Evolutionary conservation across 2,888 invertebrate genomes (phyloP).

Genomic region (Cryptus armator): DNA sequence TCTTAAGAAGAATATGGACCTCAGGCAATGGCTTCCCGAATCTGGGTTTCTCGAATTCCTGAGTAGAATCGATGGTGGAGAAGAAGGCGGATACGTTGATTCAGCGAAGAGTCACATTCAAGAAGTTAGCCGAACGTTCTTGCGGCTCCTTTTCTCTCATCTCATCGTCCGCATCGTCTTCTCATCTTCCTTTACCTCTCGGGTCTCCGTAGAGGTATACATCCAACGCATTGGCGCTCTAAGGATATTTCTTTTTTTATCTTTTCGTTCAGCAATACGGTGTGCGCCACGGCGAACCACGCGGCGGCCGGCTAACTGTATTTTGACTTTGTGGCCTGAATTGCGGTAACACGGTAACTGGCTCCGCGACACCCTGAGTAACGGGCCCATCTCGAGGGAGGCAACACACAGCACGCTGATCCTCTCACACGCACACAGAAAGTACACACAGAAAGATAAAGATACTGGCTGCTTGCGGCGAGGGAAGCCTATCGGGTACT

Average conservation of each 20-base stretch:
- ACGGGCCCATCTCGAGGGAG: constrained; percentile 78
- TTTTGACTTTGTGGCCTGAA: constrained; percentile 86
- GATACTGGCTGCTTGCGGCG: constrained; percentile 32
- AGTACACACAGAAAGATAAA: constrained; percentile 16
- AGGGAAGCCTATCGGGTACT: constrained; percentile 51
- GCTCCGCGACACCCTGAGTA: constrained; percentile 84
- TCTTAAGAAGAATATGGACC: background rate
- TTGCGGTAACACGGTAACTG: constrained; percentile 85
- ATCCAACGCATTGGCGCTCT: constrained; percentile 57
- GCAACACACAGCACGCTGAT: constrained; percentile 56
- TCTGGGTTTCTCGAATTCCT: constrained; percentile 39
- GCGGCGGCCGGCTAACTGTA: constrained; percentile 83
- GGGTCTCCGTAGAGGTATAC: constrained; percentile 29
- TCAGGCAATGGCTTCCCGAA: background rate
- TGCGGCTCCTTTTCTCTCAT: constrained; percentile 38
- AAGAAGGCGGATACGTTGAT: constrained; percentile 24
- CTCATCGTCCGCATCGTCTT: constrained; percentile 61
- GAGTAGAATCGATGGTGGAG: constrained; percentile 9
- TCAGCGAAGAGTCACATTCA: constrained; percentile 18
- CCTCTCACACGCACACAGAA: constrained; percentile 44
- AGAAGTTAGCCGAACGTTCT: constrained; percentile 38
- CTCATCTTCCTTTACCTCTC: constrained; percentile 28
- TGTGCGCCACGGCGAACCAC: constrained; percentile 67
- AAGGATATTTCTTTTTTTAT: constrained; percentile 44
- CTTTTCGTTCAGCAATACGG: constrained; percentile 58